Base-by-base conservation (phyloP, 2,797 vertebrate species). In the Pantherophis vulpinus region DNA sequence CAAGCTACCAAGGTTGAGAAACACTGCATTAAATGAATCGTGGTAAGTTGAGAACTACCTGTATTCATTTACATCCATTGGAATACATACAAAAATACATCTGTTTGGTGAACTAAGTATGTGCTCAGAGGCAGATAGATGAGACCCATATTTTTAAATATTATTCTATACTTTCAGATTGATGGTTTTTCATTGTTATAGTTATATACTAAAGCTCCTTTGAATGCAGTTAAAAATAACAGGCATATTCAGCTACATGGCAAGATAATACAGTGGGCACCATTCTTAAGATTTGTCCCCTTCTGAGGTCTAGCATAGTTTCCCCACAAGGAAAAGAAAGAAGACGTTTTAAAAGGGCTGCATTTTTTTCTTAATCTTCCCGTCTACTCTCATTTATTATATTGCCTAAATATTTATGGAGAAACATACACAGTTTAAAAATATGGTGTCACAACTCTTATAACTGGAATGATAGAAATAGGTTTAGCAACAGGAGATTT, bases 231-330 rank as follows among this genome's bases (percentile, higher is more conserved):
- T 88, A 59, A 59, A 55, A 42, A 88, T 16, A 37, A 61, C 42
- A 89, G 42, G 87, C 42, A 13, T 89, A 42, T 11, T 63, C 23
- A 63, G 61, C 86, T 3, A n/a, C 61, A 29, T 14, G 20, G 88
- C 79, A 55, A 60, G 74, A 54, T 66, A 79, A 58, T 16, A 27
- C 9, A 61, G 60, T 4, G 55, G 29, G 4, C 42, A 51, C 42
- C 27, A 27, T 23, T 92, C n/a, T 55, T n/a, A n/a, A 14, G 0
- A 0, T 20, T 29, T 92, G 0, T 88, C 8, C 37, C 3, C 25
- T 25, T 59, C 2, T 8, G 20, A 60, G 5, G 25, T 63, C 25
- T 63, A 10, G 13, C 91, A 23, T 59, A 13, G 16, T 37, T 23
- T 89, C 23, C 23, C 23, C 12, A 89, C 10, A 37, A 25, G 0